Evolutionary conservation across 2,797 vertebrate species (phyloP).

Genomic region (Austrolebias charrua): DNA sequence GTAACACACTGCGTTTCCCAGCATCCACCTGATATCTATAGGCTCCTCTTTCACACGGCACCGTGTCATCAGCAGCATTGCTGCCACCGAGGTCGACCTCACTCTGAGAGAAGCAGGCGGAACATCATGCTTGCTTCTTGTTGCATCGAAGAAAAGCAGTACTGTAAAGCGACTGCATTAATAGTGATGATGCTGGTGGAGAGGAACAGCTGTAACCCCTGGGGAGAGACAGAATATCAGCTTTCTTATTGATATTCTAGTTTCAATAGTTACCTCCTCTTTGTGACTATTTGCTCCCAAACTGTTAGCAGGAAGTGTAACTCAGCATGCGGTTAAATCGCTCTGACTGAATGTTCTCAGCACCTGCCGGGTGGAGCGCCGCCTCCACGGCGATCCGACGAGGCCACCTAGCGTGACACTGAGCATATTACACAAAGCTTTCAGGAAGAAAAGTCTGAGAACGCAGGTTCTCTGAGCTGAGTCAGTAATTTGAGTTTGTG

Average conservation of each 20-base stretch:
- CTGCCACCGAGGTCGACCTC: constrained; percentile 64
- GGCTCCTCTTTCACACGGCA: constrained; percentile 57
- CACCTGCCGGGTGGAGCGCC: constrained; percentile 22
- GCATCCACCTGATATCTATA: constrained; percentile 72
- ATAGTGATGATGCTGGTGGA: neutral
- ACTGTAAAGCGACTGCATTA: constrained; percentile 25
- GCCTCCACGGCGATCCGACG: constrained; percentile 38
- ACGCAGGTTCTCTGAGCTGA: constrained; percentile 31
- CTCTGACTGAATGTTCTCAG: constrained; percentile 28
- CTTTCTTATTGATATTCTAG: constrained; percentile 4
- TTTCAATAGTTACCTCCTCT: neutral
- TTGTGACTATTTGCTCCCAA: constrained; percentile 24
- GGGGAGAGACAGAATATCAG: neutral
- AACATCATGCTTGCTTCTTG: constrained; percentile 19
- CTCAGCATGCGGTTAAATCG: constrained; percentile 27
- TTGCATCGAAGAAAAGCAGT: constrained; percentile 13
- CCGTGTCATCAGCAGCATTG: constrained; percentile 65
- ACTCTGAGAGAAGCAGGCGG: constrained; percentile 36
- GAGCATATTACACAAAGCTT: constrained; percentile 65
- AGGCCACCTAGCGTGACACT: constrained; percentile 73
- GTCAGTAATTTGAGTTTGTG: constrained; percentile 36
- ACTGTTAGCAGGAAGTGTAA: constrained; percentile 25
- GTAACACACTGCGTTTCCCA: constrained; percentile 68
- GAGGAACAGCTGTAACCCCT: neutral
- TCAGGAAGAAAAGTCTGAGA: constrained; percentile 36